A percentile compares a stretch with the other conserved stretches of the same genome.
These are phyloP conservation scores for Aegithalos caudatus DNA, from an alignment of 2,113 vertebrate genomes.

Conservation along the genomic window DNA sequence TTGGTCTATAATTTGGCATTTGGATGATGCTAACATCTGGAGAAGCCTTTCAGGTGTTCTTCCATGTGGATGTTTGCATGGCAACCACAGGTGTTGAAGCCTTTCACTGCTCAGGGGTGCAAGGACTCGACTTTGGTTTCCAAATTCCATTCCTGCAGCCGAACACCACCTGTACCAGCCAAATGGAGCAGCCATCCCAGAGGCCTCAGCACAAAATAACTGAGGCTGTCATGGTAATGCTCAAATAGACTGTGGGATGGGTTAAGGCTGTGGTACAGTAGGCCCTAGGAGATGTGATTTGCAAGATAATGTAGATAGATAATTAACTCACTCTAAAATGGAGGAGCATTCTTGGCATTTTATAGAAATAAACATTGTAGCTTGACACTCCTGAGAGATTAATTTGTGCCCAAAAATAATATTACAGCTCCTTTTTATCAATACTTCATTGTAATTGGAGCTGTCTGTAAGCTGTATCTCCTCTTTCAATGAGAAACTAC, in stretches of 20 bases:
- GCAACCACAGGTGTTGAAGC: not conserved
- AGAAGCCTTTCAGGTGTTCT: not conserved
- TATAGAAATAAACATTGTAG: not conserved
- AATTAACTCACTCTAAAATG: accelerated
- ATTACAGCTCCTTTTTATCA: not conserved
- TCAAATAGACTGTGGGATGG: not conserved
- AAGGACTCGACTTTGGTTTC: not conserved
- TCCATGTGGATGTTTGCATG: not conserved
- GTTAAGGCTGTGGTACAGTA: not conserved
- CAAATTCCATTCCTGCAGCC: not conserved
- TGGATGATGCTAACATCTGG: not conserved
- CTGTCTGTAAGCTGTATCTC: not conserved
- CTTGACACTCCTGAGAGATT: not conserved
- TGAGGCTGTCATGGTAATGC: not conserved
- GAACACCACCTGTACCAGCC: not conserved
- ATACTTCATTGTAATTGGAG: not conserved
- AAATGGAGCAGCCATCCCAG: not conserved
- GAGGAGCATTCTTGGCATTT: not conserved
- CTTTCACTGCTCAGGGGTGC: not conserved
- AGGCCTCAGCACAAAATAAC: not conserved
- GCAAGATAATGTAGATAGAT: not conserved
- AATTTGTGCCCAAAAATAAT: not conserved
- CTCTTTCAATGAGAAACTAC: not conserved
- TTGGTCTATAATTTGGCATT: not conserved
- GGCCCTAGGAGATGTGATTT: not conserved